Base-by-base conservation (phyloP, 2,888 invertebrate species). In the Tipula unca region DNA sequence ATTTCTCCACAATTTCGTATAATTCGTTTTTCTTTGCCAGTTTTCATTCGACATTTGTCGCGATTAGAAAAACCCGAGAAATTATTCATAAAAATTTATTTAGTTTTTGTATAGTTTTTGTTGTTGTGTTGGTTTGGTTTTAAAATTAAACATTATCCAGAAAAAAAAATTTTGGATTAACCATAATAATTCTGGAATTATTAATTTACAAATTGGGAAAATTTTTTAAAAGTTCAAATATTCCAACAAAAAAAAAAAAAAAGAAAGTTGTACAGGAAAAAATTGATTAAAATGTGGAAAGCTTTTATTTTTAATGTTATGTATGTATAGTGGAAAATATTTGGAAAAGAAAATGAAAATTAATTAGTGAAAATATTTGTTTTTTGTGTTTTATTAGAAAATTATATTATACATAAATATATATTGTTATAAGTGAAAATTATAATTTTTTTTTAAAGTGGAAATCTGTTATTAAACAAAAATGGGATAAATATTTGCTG, bases 11-110 rank as follows among this genome's bases (percentile, higher is more conserved):
- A 83, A 32, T 32, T 32, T 14, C 32, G 17, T 83, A n/a, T 83
- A 83, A 83, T 83, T 83, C 83, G 83, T 83, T 83, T 83, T 83
- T 83, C 83, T 83, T 83, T 83, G 83, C 83, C 83, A 83, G 83
- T 83, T 83, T 83, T 32, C 83, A 35, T 83, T 83, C 83, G 83
- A 83, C 83, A 32, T 83, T 83, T 29, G 83, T 83, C 83, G 83
- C 83, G 83, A 32, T 32, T 32, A 83, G 83, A 83, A 83, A 83
- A 83, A 83, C 17, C 29, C 29, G 29, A 83, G 20, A 32, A 83
- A 83, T 32, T 32, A 35, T 17, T 32, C 5, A 83, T 29, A 32
- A 83, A 83, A 83, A 32, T 32, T 29, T 69, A 69, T 69, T 69
- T 69, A 69, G 69, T 69, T 69, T 69, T 69, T 69, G 69, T 69